phyloP scores from a whole-genome alignment of 2,113 vertebrate species.

The Gambusia holbrooki region DNA sequence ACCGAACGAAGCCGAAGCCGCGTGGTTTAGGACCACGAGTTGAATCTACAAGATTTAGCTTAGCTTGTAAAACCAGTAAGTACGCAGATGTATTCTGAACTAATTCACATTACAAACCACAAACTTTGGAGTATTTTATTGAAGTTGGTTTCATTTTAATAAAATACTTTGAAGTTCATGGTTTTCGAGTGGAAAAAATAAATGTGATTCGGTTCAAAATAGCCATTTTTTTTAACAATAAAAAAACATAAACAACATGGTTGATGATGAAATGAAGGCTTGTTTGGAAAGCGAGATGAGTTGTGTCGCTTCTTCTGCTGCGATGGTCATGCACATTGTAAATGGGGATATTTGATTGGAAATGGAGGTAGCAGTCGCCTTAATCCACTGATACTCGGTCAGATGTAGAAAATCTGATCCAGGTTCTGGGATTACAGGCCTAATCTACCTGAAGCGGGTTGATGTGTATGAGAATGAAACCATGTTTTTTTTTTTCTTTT shows the following conservation, averaged over 20 bases:
- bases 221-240: slow-evolving; percentile 2
- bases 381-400: slow-evolving; percentile 48
- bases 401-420: slow-evolving; percentile 46
- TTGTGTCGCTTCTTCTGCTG: slow-evolving; percentile 33
- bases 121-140: no score
- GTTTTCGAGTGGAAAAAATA: background rate
- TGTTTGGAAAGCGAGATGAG: slow-evolving; percentile 49
- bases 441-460: slow-evolving; percentile 42
- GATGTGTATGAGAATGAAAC: slow-evolving; percentile 55
- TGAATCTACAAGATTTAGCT: background rate
- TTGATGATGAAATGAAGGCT: slow-evolving; percentile 56
- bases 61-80: background rate
- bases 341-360: slow-evolving; percentile 26
- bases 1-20: background rate
- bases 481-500: slow-evolving; percentile 12
- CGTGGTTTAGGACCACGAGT: no score
- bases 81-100: background rate
- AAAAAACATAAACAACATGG: slow-evolving; percentile 38
- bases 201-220: no score
- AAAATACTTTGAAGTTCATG: background rate
- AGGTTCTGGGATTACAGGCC: slow-evolving; percentile 53
- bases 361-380: slow-evolving; percentile 29
- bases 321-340: slow-evolving; percentile 73
- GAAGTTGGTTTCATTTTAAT: no score
- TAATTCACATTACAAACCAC: no score